Evolutionary conservation across 2,113 vertebrate genomes (phyloP).

Genomic region (Pituophis catenifer): DNA sequence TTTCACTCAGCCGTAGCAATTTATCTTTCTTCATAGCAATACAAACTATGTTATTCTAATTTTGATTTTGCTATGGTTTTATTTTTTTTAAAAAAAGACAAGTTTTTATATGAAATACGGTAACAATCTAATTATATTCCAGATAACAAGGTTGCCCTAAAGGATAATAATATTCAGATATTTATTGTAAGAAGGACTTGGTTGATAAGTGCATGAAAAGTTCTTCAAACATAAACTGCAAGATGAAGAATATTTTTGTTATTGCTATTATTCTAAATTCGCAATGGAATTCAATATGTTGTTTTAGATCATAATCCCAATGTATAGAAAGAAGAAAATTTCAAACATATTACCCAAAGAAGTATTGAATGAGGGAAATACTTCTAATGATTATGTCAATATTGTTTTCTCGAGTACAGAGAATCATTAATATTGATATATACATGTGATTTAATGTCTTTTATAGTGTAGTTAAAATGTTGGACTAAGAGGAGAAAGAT

Average conservation of each 20-base stretch:
- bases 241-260: conserved; percentile 55
- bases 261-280: conserved; percentile 54
- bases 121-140: conserved; percentile 58
- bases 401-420: conserved; percentile 39
- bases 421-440: conserved; percentile 2
- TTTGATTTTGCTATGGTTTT: conserved; percentile 53
- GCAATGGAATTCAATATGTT: background rate
- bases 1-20: conserved; percentile 37
- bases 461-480: background rate
- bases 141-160: conserved; percentile 53
- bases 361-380: background rate
- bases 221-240: conserved; percentile 55
- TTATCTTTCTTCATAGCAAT: conserved; percentile 46
- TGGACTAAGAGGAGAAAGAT: conserved; percentile 20
- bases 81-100: conserved; percentile 55
- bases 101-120: conserved; percentile 39
- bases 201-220: conserved; percentile 54
- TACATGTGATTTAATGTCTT: conserved; percentile 26
- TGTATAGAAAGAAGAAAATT: background rate
- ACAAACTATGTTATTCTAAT: conserved; percentile 19
- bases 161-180: conserved; percentile 48
- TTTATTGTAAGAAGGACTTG: conserved; percentile 64
- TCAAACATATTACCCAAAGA: background rate
- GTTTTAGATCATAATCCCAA: background rate
- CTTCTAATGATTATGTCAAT: background rate